Conservation (phyloP, 1,140 invertebrate genomes). For the Aricia agestis region DNA sequence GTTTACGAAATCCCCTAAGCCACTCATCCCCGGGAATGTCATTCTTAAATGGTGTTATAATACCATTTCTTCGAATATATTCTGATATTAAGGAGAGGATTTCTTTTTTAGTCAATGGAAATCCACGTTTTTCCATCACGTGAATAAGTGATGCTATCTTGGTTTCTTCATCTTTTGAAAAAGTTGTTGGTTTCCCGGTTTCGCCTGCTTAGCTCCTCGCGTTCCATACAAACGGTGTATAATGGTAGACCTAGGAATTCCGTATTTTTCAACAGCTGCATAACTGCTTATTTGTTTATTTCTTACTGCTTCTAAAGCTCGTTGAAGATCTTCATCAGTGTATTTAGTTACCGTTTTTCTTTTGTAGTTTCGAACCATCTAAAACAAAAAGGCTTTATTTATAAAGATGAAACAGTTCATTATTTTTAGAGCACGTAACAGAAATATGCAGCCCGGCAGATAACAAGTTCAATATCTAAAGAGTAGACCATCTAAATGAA, state of each 20-base stretch:
- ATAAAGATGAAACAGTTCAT: too few species aligned
- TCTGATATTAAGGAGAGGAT: slow-evolving; percentile 7
- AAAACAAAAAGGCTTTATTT: not conserved
- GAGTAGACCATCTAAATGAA: too few species aligned
- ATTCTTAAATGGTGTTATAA: slow-evolving; percentile 13
- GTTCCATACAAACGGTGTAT: too few species aligned
- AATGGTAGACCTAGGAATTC: too few species aligned
- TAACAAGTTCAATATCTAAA: too few species aligned
- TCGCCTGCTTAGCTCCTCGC: slow-evolving; percentile 7
- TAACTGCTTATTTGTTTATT: slow-evolving; percentile 7
- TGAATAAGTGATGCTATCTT: slow-evolving; percentile 9
- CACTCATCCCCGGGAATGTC: too few species aligned
- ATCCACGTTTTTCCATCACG: slow-evolving; percentile 18
- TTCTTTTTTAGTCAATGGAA: slow-evolving; percentile 15
- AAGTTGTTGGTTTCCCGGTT: slow-evolving; percentile 14
- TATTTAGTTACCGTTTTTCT: slow-evolving; percentile 1
- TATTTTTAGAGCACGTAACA: too few species aligned
- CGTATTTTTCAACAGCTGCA: too few species aligned
- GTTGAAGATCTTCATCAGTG: not conserved
- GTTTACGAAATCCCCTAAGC: too few species aligned
- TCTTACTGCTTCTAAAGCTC: slow-evolving; percentile 2
- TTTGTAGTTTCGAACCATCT: slow-evolving; percentile 4
- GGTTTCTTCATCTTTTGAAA: slow-evolving; percentile 7
- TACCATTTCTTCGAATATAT: slow-evolving; percentile 16
- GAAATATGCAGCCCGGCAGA: too few species aligned